A percentile compares a stretch with the other conserved stretches of the same genome.
Conservation (phyloP, 2,888 invertebrate genomes). For the Uropetala carovei region DNA sequence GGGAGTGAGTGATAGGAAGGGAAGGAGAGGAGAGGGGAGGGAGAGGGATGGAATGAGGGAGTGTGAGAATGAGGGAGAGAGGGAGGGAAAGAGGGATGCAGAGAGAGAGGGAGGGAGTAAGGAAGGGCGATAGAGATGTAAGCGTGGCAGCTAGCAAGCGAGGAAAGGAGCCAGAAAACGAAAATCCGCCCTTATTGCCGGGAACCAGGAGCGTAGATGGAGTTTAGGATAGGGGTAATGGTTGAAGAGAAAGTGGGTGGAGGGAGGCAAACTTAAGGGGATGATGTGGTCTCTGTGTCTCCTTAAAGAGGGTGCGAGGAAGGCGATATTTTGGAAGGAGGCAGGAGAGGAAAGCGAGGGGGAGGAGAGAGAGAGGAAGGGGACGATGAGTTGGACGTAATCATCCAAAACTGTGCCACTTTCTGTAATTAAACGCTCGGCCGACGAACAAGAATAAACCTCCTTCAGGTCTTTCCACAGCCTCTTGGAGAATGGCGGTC, state of each 20-base stretch:
- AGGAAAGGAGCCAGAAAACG: too few relatives aligned
- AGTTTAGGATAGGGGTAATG: too few relatives aligned
- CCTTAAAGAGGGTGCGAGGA: too few relatives aligned
- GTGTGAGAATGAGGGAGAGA: too few relatives aligned
- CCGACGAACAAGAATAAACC: conserved; percentile 55
- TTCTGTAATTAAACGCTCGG: conserved; percentile 63
- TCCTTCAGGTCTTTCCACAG: conserved; percentile 39
- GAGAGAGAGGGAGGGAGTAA: background rate
- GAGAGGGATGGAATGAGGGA: background rate
- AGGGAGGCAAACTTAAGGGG: too few relatives aligned
- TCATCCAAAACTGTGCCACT: conserved; percentile 64
- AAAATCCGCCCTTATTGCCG: too few relatives aligned
- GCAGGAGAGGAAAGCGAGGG: background rate
- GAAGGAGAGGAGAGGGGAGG: background rate
- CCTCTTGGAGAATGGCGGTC: conserved; percentile 34
- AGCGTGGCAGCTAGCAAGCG: too few relatives aligned
- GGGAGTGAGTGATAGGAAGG: too few relatives aligned
- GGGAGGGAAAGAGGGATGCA: background rate
- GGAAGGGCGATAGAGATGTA: background rate
- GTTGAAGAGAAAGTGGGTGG: too few relatives aligned
- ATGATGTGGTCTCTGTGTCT: too few relatives aligned
- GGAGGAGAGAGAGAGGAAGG: background rate
- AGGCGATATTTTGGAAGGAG: background rate
- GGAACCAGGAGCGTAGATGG: too few relatives aligned
- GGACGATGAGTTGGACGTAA: conserved; percentile 29